Evolutionary conservation across 1,140 invertebrate species (phyloP).

Genomic region (Drosophila ambigua): DNA sequence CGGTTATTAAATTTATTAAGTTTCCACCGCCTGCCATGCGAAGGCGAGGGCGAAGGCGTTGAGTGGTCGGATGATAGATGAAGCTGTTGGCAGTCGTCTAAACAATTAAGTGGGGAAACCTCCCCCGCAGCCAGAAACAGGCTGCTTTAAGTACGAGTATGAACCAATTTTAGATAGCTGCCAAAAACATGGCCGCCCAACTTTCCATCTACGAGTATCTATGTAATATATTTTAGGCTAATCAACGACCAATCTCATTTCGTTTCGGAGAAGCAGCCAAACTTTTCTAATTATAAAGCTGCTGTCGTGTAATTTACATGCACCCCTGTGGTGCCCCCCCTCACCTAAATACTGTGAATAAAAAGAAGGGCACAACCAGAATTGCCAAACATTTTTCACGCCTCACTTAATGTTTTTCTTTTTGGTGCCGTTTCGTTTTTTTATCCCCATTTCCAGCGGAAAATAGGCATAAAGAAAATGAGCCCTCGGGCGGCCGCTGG

Average conservation of each 20-base stretch:
- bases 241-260: slow-evolving; percentile 49
- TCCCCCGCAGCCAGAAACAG: not conserved
- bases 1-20: slow-evolving; percentile 70
- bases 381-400: slow-evolving; percentile 61
- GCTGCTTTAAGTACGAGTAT: not conserved
- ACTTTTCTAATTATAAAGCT: slow-evolving; percentile 70
- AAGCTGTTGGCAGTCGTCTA: slow-evolving; percentile 52
- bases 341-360: not conserved
- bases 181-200: not conserved
- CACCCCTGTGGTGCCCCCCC: slow-evolving; percentile 4
- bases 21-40: slow-evolving; percentile 15
- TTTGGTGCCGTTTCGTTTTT: slow-evolving; percentile 5
- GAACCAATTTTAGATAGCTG: not conserved
- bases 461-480: slow-evolving; percentile 53
- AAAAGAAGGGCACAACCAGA: slow-evolving; percentile 8
- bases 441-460: not conserved
- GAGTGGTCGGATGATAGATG: slow-evolving; percentile 47
- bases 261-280: slow-evolving; percentile 5
- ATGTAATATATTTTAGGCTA: slow-evolving; percentile 23
- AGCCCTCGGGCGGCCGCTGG: not conserved
- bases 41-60: not conserved
- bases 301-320: slow-evolving; percentile 51
- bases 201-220: slow-evolving; percentile 27
- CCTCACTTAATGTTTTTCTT: slow-evolving; percentile 39
- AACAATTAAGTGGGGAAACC: slow-evolving; percentile 52